A percentile compares a stretch with the other conserved stretches of the same genome.
These are phyloP conservation scores for Manis javanica DNA, from an alignment of 2,797 vertebrate species.

Conservation along the genomic window DNA sequence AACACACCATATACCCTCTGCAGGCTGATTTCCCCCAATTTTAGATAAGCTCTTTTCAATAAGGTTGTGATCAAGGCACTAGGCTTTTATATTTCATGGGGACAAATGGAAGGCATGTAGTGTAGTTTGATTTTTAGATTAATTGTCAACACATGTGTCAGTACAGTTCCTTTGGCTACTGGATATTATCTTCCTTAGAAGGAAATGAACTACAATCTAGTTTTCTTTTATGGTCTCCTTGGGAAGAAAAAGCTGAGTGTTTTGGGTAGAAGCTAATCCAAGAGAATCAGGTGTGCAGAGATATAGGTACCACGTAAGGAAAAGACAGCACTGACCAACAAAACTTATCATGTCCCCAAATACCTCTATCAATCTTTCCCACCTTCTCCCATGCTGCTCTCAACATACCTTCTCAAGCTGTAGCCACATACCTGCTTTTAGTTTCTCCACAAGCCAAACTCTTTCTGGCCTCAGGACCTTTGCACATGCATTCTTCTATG, in stretches of 20 bases:
- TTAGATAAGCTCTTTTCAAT: constrained; percentile 50
- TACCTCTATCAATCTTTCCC: too few relatives aligned
- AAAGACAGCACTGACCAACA: neutral
- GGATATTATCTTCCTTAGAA: neutral
- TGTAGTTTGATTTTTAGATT: constrained; percentile 45
- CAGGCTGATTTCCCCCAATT: neutral
- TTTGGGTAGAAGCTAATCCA: neutral
- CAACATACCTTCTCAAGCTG: neutral
- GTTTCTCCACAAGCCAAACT: neutral
- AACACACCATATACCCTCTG: neutral
- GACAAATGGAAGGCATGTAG: neutral
- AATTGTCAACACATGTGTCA: neutral
- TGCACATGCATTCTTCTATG: neutral
- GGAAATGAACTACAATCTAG: neutral
- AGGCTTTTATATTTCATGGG: constrained; percentile 4
- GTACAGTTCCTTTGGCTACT: neutral
- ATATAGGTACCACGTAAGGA: neutral
- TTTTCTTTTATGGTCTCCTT: neutral
- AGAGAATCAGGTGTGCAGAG: neutral
- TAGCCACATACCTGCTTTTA: neutral
- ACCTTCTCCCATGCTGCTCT: neutral
- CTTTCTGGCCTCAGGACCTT: neutral
- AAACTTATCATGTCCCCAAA: neutral
- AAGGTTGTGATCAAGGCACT: neutral
- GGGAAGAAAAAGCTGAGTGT: neutral